Percentiles rank a stretch among this genome's conserved stretches.
Evolutionary conservation across 1,140 invertebrate genomes (phyloP).

Genomic region (Telenomus remus): DNA sequence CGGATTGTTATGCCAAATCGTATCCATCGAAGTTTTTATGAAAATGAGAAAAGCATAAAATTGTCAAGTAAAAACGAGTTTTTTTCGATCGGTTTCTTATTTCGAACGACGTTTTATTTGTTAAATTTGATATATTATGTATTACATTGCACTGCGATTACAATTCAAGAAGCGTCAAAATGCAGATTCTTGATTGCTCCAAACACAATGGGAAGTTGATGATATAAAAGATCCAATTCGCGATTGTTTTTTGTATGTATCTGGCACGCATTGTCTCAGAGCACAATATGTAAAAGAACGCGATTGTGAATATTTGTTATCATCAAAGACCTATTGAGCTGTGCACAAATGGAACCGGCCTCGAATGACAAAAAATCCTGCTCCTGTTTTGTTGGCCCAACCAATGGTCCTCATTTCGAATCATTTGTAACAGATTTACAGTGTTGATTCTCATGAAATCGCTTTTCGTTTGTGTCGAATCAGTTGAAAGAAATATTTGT

Average conservation of each 20-base stretch:
- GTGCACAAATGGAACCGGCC: not conserved
- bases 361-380: constrained; percentile 1
- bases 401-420: no score
- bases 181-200: constrained; percentile 9
- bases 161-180: not conserved
- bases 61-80: no score
- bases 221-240: constrained; percentile 26
- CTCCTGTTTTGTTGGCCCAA: not conserved
- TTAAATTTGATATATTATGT: no score
- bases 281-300: constrained; percentile 18
- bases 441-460: no score
- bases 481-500: no score
- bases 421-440: no score
- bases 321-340: constrained; percentile 20
- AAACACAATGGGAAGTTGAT: constrained; percentile 25
- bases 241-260: constrained; percentile 17
- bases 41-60: no score
- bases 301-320: constrained; percentile 12
- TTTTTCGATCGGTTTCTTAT: no score
- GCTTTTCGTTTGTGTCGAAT: not conserved
- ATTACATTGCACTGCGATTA: no score
- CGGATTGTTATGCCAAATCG: constrained; percentile 1
- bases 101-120: no score
- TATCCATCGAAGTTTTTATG: no score
- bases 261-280: constrained; percentile 20